Base-by-base conservation (phyloP, 2,888 invertebrate species). In the Epistrophe eligans region DNA sequence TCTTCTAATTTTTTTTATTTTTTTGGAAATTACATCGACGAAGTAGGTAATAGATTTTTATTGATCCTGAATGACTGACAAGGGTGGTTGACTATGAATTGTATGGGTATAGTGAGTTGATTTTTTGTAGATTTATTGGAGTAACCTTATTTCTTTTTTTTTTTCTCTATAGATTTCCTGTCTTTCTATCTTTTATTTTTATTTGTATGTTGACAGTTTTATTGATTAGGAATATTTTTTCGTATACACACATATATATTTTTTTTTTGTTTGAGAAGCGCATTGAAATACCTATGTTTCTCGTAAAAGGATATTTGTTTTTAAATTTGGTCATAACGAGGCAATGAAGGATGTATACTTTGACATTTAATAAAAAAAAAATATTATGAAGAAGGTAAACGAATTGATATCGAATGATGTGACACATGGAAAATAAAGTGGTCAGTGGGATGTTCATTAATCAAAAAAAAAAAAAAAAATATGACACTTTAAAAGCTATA, bases 41-140 rank as follows among this genome's bases (percentile, higher is more conserved):
- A 55, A 70, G 40, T 70, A 70, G 70, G 85, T 87, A 76, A 87
- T 83, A 79, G 87, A 87, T 83, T 83, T 83, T 87, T 87, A 87
- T 87, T 87, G 85, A 81, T 82, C 77, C 74, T 74, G 74, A 87
- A 58, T 79, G 82, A 83, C 40, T 87, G 87, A 83, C 87, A 76
- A 43, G 83, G 71, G 79, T 76, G 79, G 60, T 24, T 19, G 13
- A 24, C 24, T 38, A 35, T 2, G 35, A 6, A 1, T 35, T 35
- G 35, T 35, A 1, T 5, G 32, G 50, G 11, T 24, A 62, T 7
- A 43, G 50, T 70, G 32, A 71, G 71, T 87, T 87, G 71, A 71
- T 79, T 79, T 79, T 70, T 50, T 83, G 66, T 60, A 32, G 79
- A 79, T 87, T 87, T 82, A 79, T 79, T 87, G 79, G 50, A 66